Evolutionary conservation across 2,797 vertebrate species (phyloP), one percentile per base, ranked within the genome.

Genomic region (Petrocephalus schoutedeni): DNA sequence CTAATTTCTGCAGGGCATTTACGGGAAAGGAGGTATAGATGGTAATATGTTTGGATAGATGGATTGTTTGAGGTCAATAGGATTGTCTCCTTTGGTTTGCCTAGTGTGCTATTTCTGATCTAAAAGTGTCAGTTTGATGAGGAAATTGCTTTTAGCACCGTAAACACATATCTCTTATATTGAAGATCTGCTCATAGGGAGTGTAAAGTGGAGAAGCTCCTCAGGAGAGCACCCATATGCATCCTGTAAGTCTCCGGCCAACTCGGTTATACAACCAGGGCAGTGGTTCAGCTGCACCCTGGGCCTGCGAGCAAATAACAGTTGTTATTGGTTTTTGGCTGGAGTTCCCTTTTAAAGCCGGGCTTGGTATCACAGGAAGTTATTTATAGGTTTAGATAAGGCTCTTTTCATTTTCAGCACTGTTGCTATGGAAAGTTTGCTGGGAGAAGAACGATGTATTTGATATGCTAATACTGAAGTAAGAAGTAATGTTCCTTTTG

Each of bases 321-420:
- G 19, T 77, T 74, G 28, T 74, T 77, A 83, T 83, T 83, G 19
- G 80, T 83, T 83, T 82, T 82, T 53, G 41, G 41, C 19, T n/a
- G 19, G 77, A 49, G 49, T 83, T 83, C 80, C 49, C 49, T 2
- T 83, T 51, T 53, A 83, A 53, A 28, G 19, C 71, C 41, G 5
- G 67, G 67, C 14, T 41, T 74, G 3, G n/a, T 54, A 83, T 83
- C 49, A 83, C n/a, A 83, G 8, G 53, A 45, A 45, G 49, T 21
- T 83, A 51, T 83, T 83, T 83, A 53, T 83, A 83, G 80, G 80
- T 51, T 83, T 83, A 53, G 49, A 53, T 53, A 45, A 82, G 41
- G 16, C 36, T 21, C 74, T 82, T 82, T 45, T 82, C 41, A 51
- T 49, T 82, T 82, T 51, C 45, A 53, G 49, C 49, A 28, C 80